Evolutionary conservation across 37 sponge, comb jelly and placozoan genomes (phyloP).

Genomic region (Tethya wilhelma): DNA sequence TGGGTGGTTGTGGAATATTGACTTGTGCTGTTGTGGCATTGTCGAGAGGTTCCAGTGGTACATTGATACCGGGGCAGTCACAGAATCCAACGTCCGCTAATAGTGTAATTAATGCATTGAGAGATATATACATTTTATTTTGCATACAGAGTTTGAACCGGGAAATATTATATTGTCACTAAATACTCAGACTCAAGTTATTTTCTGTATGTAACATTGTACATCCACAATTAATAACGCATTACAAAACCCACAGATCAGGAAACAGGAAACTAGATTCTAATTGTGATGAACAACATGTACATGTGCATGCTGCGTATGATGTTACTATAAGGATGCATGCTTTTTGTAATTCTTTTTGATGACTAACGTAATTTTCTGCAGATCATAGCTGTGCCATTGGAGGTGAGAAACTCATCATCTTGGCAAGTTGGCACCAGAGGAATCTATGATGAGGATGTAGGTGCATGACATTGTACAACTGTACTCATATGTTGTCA

Average conservation of each 20-base stretch:
- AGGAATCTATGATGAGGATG: no score
- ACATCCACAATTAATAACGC: background rate
- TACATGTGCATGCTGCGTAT: background rate
- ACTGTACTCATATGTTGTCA: no score
- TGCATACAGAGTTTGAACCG: no score
- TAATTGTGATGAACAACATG: no score
- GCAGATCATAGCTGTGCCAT: constrained; percentile 38
- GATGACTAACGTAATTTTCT: constrained; percentile 18
- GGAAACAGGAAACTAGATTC: no score
- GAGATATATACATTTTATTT: no score
- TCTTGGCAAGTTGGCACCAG: constrained; percentile 13
- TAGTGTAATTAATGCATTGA: background rate
- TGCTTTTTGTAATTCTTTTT: background rate
- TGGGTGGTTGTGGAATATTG: constrained; percentile 41
- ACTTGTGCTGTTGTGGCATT: background rate
- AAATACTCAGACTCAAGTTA: no score
- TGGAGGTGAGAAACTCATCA: constrained; percentile 46
- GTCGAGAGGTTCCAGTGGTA: background rate
- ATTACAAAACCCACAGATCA: background rate
- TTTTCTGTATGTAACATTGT: background rate
- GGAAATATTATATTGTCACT: no score
- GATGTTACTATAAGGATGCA: background rate
- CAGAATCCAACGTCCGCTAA: constrained; percentile 28
- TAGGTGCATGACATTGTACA: no score
- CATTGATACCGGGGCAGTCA: constrained; percentile 22